A percentile compares a stretch with the other conserved stretches of the same genome.
These are phyloP conservation scores for Apodemia mormo DNA, from an alignment of 2,888 invertebrate species.

Conservation along the genomic window DNA sequence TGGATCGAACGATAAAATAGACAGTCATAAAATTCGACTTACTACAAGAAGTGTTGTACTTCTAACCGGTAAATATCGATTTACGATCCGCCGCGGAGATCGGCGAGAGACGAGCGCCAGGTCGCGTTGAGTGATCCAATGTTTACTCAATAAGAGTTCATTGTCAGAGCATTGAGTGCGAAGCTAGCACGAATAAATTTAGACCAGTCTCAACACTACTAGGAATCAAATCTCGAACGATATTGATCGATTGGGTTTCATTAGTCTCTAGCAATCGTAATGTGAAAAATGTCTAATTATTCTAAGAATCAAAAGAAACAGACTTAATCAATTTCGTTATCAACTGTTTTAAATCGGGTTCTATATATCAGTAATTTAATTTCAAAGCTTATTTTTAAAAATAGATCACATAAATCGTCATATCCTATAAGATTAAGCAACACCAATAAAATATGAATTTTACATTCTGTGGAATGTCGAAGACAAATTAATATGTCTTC, in stretches of 20 bases:
- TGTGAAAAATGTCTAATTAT: slow-evolving; percentile 34
- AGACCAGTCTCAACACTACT: slow-evolving; percentile 62
- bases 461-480: no score
- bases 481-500: no score
- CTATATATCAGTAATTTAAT: no score
- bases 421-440: background rate
- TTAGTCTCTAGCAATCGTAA: slow-evolving; percentile 34
- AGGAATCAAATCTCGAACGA: slow-evolving; percentile 50
- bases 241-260: slow-evolving; percentile 46
- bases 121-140: slow-evolving; percentile 68
- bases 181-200: slow-evolving; percentile 70
- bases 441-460: background rate
- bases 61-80: slow-evolving; percentile 60
- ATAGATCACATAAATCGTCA: no score
- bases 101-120: slow-evolving; percentile 70
- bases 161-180: slow-evolving; percentile 72
- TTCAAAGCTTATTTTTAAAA: no score
- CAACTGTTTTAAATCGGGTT: no score
- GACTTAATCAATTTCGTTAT: background rate
- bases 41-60: slow-evolving; percentile 59
- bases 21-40: slow-evolving; percentile 64
- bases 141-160: slow-evolving; percentile 76
- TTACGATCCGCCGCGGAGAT: slow-evolving; percentile 65
- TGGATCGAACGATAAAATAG: slow-evolving; percentile 52
- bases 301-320: background rate